phyloP scores from a whole-genome alignment of 2,888 invertebrate genomes.

The Acanthosepion lycidas region DNA sequence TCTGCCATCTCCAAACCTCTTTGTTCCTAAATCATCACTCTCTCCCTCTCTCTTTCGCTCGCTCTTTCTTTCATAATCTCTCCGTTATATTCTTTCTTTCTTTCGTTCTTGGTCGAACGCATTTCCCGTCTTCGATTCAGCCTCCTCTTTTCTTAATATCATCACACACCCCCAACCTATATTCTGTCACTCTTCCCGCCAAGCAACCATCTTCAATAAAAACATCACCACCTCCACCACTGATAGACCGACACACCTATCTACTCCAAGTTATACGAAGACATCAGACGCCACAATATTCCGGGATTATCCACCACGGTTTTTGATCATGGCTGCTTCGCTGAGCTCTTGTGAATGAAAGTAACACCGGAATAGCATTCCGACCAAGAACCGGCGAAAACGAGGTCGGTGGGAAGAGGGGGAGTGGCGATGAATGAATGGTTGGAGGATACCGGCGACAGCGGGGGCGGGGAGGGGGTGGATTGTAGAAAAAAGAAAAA shows the following conservation, averaged over 20 bases:
- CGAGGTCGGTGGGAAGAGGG: background rate
- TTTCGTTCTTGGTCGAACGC: background rate
- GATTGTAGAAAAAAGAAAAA: background rate
- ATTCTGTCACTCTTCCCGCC: background rate
- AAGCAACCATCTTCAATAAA: background rate
- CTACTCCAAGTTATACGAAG: background rate
- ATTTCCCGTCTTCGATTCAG: background rate
- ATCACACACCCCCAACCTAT: background rate
- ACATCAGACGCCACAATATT: background rate
- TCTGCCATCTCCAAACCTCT: too few relatives aligned
- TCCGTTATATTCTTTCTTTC: background rate
- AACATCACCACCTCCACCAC: background rate
- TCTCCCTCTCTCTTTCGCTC: too few relatives aligned
- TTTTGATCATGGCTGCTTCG: background rate
- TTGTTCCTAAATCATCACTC: too few relatives aligned
- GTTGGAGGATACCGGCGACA: background rate
- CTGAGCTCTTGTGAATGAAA: background rate
- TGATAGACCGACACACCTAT: background rate
- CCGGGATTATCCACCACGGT: background rate
- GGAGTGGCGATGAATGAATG: background rate
- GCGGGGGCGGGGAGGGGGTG: background rate
- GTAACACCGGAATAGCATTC: background rate
- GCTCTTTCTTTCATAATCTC: too few relatives aligned
- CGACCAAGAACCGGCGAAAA: background rate
- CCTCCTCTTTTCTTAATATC: background rate